These are phyloP conservation scores for Drosophila niveifrons DNA, from an alignment of 2,888 invertebrate genomes.

Conservation along the genomic window DNA sequence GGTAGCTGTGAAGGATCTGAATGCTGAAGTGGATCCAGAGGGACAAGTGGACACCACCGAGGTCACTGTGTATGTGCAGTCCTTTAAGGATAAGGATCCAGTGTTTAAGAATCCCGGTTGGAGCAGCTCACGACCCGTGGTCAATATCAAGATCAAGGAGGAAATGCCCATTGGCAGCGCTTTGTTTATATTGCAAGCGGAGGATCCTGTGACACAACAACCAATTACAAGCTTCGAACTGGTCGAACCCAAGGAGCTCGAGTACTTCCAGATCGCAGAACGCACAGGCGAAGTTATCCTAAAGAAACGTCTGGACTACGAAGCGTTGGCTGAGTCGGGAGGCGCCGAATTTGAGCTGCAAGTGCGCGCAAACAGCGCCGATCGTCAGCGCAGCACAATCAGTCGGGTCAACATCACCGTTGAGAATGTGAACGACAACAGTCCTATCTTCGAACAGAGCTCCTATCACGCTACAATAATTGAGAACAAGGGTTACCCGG, in stretches of 20 bases:
- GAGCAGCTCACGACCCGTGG: slow-evolving; percentile 89
- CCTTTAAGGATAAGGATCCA: slow-evolving; percentile 91
- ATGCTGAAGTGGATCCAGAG: slow-evolving; percentile 89
- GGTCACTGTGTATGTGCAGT: slow-evolving; percentile 92
- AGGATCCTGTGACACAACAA: slow-evolving; percentile 89
- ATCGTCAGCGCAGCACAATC: slow-evolving; percentile 87
- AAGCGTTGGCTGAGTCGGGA: slow-evolving; percentile 86
- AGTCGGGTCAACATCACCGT: slow-evolving; percentile 90
- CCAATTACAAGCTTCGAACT: slow-evolving; percentile 88
- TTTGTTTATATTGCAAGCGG: slow-evolving; percentile 89
- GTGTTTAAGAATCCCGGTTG: slow-evolving; percentile 90
- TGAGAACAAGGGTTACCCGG: slow-evolving; percentile 90
- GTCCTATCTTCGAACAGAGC: slow-evolving; percentile 89
- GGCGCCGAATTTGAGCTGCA: slow-evolving; percentile 85
- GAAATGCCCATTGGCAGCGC: slow-evolving; percentile 92
- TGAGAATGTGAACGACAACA: slow-evolving; percentile 92
- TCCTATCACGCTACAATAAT: slow-evolving; percentile 90
- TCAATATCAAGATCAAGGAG: slow-evolving; percentile 90
- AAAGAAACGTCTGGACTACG: slow-evolving; percentile 91
- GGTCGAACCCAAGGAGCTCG: slow-evolving; percentile 86
- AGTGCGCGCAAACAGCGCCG: slow-evolving; percentile 86
- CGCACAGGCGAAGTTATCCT: slow-evolving; percentile 91
- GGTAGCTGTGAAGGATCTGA: slow-evolving; percentile 89
- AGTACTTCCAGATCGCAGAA: slow-evolving; percentile 88
- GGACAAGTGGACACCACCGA: slow-evolving; percentile 89